Evolutionary conservation across 2,113 vertebrate species (phyloP), one percentile per base, ranked within the genome.

Genomic region (Salminus brasiliensis): DNA sequence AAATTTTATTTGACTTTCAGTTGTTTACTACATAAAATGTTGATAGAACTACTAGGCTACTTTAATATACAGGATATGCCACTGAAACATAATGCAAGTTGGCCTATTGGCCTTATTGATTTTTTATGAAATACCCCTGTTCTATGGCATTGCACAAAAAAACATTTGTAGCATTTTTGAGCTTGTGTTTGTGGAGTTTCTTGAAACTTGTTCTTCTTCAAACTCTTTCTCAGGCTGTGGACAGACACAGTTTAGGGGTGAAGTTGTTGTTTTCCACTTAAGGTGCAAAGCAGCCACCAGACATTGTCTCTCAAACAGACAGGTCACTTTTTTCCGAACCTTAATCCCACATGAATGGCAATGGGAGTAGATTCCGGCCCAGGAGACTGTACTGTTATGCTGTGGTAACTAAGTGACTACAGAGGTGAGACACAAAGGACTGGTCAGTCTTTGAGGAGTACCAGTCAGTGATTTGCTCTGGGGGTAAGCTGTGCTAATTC

Each of bases 361-460:
- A 72, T 63, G 43, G 36, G 43, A 1, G 34, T 47, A 41, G 47
- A 49, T 36, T 5, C 45, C 47, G 12, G 66, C 78, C 55, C 30
- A 21, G 1, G 27, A 72, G 69, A 21, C 78, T 21, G 9, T 5
- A 15, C 70, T 8, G 16, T 79, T 73, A 79, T 47, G 18, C 47
- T 41, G n/a, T 43, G 69, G 78, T 79, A 72, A 71, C 78, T 34
- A 23, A 70, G 78, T 34, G 63, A 73, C 47, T 23, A n/a, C 70
- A 29, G 29, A 32, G 21, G 69, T 43, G 41, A 79, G 69, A 79
- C 57, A 66, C 69, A 52, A 15, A 69, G 77, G 77, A 55, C 27
- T 72, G 77, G 57, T 65, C 69, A 73, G 59, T 55, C 59, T n/a
- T n/a, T 39, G 62, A 39, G 36, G 18, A 34, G 32, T 39, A 65